Evolutionary conservation across 2,888 invertebrate species (phyloP), one percentile per base, ranked within the genome.

Genomic region (Liodrosophila aerea): DNA sequence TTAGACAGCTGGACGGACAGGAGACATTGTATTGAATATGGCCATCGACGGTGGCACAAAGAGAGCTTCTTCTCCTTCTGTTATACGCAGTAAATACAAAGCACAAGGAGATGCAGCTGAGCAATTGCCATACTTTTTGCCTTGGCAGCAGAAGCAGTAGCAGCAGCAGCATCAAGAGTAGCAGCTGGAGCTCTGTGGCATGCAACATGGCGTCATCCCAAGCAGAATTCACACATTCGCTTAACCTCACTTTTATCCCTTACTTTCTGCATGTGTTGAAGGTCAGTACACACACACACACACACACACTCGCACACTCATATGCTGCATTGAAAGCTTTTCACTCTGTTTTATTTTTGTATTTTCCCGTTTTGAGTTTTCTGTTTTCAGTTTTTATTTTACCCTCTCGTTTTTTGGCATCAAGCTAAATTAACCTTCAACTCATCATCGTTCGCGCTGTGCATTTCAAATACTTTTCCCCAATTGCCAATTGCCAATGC

Each of bases 371-470:
- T 22, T 40, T 11, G 22, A 13, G 30, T 51, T 27, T 3, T 18
- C 0, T 18, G 7, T 31, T 41, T 40, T 0, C 11, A 7, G 7
- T 5, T 13, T 33, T 12, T 2, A 9, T 2, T 22, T 45, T 18
- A 22, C 22, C 22, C 22, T 22, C 22, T 22, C 22, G 22, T 1
- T 7, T 30, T 31, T 50, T 41, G 31, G 33, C 30, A 40, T 53
- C 44, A 13, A 29, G 45, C 37, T 50, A 44, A 49, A 57, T 57
- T 30, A 67, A 57, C 68, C 68, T 68, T 67, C 66, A 53, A 41
- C 49, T 40, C 50, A 39, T 41, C 29, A 50, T 16, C 30, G 37
- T 46, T 1, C 43, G 45, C 27, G 40, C 40, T 13, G 11, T 12
- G 11, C 33, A 7, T 29, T 7, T 13, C 45, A 51, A 27, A 36